These are phyloP conservation scores for Scaptodrosophila latifasciaeformis DNA, from an alignment of 2,888 invertebrate genomes.

Conservation along the genomic window DNA sequence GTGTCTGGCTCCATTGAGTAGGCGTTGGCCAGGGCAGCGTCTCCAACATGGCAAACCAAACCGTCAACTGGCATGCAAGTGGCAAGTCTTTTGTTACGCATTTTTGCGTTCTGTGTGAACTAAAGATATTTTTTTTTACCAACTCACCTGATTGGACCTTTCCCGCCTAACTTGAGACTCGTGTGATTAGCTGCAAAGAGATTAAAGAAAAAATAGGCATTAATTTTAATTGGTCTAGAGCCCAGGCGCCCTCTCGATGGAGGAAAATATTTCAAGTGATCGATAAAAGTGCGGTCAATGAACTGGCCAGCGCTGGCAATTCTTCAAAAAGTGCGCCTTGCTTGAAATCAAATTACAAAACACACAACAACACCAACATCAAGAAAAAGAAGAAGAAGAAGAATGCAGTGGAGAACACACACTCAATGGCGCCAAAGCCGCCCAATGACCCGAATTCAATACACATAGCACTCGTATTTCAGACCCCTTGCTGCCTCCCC, in stretches of 20 bases:
- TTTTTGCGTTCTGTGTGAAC: slow-evolving; percentile 54
- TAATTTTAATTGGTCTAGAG: neutral
- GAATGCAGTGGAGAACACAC: no score
- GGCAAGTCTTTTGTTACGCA: slow-evolving; percentile 43
- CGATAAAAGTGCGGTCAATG: slow-evolving; percentile 34
- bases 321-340: slow-evolving; percentile 28
- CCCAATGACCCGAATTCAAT: slow-evolving; percentile 61
- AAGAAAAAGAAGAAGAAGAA: no score
- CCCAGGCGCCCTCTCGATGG: neutral
- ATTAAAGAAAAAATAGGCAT: neutral
- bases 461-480: slow-evolving; percentile 59
- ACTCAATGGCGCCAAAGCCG: neutral
- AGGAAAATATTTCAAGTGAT: slow-evolving; percentile 5
- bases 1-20: no score
- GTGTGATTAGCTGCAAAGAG: neutral
- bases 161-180: slow-evolving; percentile 15
- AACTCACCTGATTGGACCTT: slow-evolving; percentile 45
- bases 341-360: slow-evolving; percentile 60
- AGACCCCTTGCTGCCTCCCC: slow-evolving; percentile 18
- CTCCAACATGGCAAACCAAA: slow-evolving; percentile 3
- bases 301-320: slow-evolving; percentile 40
- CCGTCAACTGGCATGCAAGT: slow-evolving; percentile 37
- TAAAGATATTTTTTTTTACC: slow-evolving; percentile 17
- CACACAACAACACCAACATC: neutral
- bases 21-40: slow-evolving; percentile 26